Evolutionary conservation across 2,797 vertebrate species (phyloP).

Genomic region (Prunella strophiata): DNA sequence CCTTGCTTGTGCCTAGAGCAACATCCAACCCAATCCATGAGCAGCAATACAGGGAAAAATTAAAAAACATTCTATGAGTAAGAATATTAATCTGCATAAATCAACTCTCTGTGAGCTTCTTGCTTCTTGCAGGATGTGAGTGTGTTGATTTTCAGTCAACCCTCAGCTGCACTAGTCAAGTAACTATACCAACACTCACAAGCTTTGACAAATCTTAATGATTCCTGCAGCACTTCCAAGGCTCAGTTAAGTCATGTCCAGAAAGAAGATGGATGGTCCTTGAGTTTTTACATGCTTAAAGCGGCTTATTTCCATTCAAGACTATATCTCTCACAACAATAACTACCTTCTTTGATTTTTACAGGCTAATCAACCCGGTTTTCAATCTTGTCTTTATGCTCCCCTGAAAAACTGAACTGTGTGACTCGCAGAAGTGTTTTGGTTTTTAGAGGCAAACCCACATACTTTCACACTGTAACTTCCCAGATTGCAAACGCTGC

Average conservation of each 20-base stretch:
- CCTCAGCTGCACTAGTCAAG: neutral
- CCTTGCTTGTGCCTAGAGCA: neutral
- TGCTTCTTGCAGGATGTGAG: neutral
- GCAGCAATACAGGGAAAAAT: neutral
- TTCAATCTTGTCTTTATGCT: neutral
- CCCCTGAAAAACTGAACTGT: neutral
- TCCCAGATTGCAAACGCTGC: neutral
- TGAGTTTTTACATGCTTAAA: neutral
- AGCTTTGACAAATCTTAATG: neutral
- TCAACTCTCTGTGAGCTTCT: neutral
- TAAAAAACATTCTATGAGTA: neutral
- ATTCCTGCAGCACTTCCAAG: neutral
- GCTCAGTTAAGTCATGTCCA: neutral
- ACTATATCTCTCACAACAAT: neutral
- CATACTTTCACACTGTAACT: neutral
- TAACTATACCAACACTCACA: neutral
- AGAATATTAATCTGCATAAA: neutral
- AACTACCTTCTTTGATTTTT: neutral
- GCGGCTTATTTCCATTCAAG: neutral
- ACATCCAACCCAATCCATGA: neutral
- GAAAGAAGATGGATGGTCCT: neutral
- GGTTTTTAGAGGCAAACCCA: neutral
- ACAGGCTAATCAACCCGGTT: neutral
- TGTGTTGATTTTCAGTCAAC: neutral
- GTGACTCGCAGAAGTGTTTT: neutral